A percentile compares a stretch with the other conserved stretches of the same genome.
Evolutionary conservation across 1,140 invertebrate genomes (phyloP).

Genomic region (Zaprionus lachaisei): DNA sequence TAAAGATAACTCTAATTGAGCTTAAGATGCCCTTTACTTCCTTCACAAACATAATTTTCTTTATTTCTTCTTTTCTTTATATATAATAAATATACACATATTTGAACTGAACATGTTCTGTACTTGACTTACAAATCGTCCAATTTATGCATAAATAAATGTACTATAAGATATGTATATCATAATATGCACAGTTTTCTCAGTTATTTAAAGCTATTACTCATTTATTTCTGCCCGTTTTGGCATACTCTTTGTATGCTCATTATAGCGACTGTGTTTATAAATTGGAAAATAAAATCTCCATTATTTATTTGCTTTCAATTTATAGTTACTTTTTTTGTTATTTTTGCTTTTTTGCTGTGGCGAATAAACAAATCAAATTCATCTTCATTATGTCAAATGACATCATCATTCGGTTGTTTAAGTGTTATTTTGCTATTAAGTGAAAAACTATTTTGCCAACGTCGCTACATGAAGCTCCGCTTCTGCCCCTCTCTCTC

Average conservation of each 20-base stretch:
- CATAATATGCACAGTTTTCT: no score
- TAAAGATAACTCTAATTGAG: no score
- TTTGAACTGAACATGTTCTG: no score
- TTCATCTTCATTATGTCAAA: constrained; percentile 68
- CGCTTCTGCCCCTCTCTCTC: neutral
- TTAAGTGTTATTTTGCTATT: constrained; percentile 19
- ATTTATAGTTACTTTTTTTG: neutral
- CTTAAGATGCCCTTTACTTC: no score
- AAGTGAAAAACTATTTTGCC: constrained; percentile 32
- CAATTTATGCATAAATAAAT: no score
- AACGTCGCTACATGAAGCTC: neutral
- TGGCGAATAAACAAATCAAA: constrained; percentile 62
- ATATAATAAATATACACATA: no score
- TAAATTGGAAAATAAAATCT: constrained; percentile 7
- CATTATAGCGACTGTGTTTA: neutral
- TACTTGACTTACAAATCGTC: no score
- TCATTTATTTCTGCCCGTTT: neutral
- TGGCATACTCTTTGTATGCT: neutral
- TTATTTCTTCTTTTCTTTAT: no score
- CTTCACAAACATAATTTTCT: no score
- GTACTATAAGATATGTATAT: no score
- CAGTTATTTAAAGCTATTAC: no score
- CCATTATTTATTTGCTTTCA: constrained; percentile 24
- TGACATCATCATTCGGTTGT: constrained; percentile 33
- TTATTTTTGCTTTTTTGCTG: neutral